These are phyloP conservation scores for Salmo trutta DNA, from an alignment of 2,797 vertebrate species.

Conservation along the genomic window DNA sequence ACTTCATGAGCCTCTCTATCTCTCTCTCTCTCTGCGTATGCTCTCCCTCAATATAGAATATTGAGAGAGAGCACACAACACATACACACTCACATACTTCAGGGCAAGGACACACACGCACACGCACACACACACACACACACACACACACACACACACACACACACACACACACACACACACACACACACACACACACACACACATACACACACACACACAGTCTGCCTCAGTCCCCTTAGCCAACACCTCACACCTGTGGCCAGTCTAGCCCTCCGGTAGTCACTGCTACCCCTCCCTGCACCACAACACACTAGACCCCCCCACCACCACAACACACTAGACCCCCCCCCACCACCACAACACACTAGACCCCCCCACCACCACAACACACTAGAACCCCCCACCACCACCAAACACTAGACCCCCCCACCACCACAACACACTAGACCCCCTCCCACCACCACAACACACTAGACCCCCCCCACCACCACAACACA, in stretches of 20 bases:
- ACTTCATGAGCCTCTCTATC: conserved; percentile 50
- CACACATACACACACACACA: conserved; percentile 14
- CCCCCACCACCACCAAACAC: too few relatives aligned
- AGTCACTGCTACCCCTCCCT: conserved; percentile 14
- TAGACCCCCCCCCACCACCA: too few relatives aligned
- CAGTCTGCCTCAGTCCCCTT: conserved; percentile 13
- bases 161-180: conserved; percentile 28
- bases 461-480: too few relatives aligned
- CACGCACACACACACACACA: background rate
- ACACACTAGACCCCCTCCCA: too few relatives aligned
- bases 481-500: too few relatives aligned
- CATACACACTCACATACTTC: conserved; percentile 7
- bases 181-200: conserved; percentile 1
- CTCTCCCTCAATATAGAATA: too few relatives aligned
- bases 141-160: conserved; percentile 9
- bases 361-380: too few relatives aligned
- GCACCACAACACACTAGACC: background rate
- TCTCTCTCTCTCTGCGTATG: conserved; percentile 20
- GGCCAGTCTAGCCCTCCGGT: conserved; percentile 39
- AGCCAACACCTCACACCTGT: conserved; percentile 57
- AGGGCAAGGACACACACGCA: background rate
- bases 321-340: too few relatives aligned
- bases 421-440: too few relatives aligned
- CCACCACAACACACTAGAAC: too few relatives aligned
- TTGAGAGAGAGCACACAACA: background rate